Percentiles rank a stretch among this genome's conserved stretches.
Evolutionary conservation across 2,113 vertebrate genomes (phyloP).

Genomic region (Saimiri boliviensis): DNA sequence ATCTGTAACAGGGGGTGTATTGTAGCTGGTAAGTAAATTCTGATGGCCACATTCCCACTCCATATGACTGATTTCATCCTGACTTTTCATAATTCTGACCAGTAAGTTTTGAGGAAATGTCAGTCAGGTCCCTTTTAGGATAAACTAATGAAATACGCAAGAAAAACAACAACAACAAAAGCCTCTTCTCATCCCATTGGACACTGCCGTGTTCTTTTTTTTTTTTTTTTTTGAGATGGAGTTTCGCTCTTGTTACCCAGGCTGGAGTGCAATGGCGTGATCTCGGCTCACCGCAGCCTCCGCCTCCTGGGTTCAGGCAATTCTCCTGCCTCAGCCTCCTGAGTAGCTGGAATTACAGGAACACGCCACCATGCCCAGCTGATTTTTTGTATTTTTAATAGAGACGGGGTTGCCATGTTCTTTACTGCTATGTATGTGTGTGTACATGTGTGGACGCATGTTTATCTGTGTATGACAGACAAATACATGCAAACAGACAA

Average conservation of each 20-base stretch:
- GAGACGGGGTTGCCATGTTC: no score
- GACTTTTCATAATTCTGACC: neutral
- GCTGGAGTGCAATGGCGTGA: no score
- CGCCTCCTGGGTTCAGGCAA: no score
- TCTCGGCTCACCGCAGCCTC: no score
- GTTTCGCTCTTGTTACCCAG: no score
- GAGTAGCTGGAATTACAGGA: no score
- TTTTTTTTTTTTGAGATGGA: no score
- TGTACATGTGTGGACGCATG: no score
- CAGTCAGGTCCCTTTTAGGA: neutral
- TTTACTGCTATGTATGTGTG: neutral
- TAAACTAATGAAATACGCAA: neutral
- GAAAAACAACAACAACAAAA: neutral
- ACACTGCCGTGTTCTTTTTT: neutral
- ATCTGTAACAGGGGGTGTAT: neutral
- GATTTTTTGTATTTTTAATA: no score
- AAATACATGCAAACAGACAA: rapidly evolving
- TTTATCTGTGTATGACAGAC: neutral
- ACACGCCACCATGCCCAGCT: no score
- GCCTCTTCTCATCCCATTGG: neutral
- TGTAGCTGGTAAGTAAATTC: neutral
- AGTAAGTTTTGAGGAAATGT: neutral
- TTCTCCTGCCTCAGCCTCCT: no score
- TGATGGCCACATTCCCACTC: neutral
- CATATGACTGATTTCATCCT: neutral